phyloP scores from a whole-genome alignment of 1,140 invertebrate genomes.

The Lucilia sericata region DNA sequence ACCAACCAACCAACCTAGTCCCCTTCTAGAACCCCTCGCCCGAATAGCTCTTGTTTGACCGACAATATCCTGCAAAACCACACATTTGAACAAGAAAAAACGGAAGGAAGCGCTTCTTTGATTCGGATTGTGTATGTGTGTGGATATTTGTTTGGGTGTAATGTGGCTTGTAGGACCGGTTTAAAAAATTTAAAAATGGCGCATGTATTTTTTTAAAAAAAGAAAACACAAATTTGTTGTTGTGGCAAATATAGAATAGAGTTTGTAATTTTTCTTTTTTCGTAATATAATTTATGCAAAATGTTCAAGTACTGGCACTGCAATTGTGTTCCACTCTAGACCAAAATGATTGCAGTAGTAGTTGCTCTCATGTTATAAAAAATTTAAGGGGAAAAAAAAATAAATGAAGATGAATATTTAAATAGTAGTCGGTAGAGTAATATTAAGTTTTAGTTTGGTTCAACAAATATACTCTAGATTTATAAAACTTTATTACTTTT shows the following conservation, averaged over 20 bases:
- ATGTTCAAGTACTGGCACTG: background rate
- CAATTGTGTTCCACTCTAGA: background rate
- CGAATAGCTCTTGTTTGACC: background rate
- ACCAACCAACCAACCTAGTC: background rate
- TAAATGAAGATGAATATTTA: slow-evolving; percentile 1
- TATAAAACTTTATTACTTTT: background rate
- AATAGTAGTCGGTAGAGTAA: background rate
- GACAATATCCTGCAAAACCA: slow-evolving; percentile 25
- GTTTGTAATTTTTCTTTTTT: background rate
- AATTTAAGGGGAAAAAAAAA: background rate
- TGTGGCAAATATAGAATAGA: background rate
- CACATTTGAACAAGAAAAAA: background rate
- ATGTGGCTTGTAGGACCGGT: background rate
- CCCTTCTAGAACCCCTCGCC: background rate
- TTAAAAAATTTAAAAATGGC: background rate
- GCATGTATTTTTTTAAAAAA: background rate
- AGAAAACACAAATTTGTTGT: background rate
- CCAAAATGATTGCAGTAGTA: background rate
- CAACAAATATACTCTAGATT: background rate
- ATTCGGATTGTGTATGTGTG: background rate
- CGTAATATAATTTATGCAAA: slow-evolving; percentile 3
- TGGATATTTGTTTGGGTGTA: background rate
- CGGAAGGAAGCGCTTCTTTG: background rate
- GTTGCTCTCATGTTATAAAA: too few relatives aligned
- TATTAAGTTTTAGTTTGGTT: background rate